Conservation (phyloP, 2,113 vertebrate species). For the Pygathrix nemaeus region DNA sequence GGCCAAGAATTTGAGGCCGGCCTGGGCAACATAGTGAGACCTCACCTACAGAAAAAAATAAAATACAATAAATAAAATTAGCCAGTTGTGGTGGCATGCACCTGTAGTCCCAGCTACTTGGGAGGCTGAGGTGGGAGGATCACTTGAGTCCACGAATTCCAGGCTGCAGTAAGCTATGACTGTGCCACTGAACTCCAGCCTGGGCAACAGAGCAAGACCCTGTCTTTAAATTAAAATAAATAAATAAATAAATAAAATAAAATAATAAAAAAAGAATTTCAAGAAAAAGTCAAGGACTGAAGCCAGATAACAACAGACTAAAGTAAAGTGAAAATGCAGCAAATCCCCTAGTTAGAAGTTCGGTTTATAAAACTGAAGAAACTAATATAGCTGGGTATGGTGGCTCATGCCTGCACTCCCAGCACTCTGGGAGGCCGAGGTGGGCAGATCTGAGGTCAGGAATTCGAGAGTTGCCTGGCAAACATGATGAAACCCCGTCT, state of each 20-base stretch:
- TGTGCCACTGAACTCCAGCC: not conserved
- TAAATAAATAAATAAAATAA: too few relatives aligned
- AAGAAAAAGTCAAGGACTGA: not conserved
- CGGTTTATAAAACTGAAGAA: not conserved
- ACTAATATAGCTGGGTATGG: not conserved
- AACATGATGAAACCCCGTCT: too few relatives aligned
- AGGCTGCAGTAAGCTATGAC: not conserved
- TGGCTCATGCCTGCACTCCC: too few relatives aligned
- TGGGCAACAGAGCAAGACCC: not conserved
- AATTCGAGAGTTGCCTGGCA: too few relatives aligned
- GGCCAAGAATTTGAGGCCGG: not conserved
- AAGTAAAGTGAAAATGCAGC: not conserved
- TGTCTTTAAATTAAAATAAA: not conserved
- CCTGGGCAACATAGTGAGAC: not conserved
- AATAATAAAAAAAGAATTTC: not conserved
- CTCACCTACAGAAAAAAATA: not conserved
- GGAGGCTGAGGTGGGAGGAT: not conserved
- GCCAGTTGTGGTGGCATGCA: not conserved
- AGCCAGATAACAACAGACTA: not conserved
- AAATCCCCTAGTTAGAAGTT: not conserved
- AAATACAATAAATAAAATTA: not conserved
- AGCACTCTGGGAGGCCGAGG: too few relatives aligned
- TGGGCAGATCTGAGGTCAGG: too few relatives aligned
- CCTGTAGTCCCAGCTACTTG: not conserved
- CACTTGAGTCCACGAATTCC: not conserved